These are phyloP conservation scores for Nesidiocoris tenuis DNA, from an alignment of 2,888 invertebrate genomes.

Conservation along the genomic window DNA sequence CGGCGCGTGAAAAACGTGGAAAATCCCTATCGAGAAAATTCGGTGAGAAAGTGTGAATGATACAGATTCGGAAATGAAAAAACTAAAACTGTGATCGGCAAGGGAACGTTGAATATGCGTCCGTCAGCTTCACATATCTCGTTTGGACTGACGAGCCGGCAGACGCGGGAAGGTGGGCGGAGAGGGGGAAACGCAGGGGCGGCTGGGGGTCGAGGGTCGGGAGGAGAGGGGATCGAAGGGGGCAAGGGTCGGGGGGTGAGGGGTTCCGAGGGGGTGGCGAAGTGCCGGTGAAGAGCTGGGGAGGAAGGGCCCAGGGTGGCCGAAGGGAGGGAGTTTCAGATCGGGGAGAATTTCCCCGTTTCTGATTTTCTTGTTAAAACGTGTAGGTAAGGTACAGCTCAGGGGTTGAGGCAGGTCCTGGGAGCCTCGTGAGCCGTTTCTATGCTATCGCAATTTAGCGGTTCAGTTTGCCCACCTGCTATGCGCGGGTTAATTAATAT, in stretches of 20 bases:
- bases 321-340: not conserved
- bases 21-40: constrained; percentile 19
- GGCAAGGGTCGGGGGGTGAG: not conserved
- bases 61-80: constrained; percentile 42
- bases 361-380: no score
- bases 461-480: no score
- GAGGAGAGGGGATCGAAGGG: not conserved
- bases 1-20: not conserved
- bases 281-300: not conserved
- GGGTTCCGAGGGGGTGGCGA: not conserved
- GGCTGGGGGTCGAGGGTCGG: not conserved
- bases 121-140: constrained; percentile 42
- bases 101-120: constrained; percentile 35
- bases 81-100: constrained; percentile 44
- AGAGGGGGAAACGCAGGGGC: not conserved
- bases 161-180: not conserved
- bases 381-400: not conserved
- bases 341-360: not conserved
- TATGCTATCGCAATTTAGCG: no score
- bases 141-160: constrained; percentile 39
- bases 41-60: constrained; percentile 23
- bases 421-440: not conserved
- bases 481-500: no score
- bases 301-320: not conserved
- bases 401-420: not conserved